Conservation (phyloP, 35 echinoderm and acorn worm genomes). For the Apostichopus japonicus region DNA sequence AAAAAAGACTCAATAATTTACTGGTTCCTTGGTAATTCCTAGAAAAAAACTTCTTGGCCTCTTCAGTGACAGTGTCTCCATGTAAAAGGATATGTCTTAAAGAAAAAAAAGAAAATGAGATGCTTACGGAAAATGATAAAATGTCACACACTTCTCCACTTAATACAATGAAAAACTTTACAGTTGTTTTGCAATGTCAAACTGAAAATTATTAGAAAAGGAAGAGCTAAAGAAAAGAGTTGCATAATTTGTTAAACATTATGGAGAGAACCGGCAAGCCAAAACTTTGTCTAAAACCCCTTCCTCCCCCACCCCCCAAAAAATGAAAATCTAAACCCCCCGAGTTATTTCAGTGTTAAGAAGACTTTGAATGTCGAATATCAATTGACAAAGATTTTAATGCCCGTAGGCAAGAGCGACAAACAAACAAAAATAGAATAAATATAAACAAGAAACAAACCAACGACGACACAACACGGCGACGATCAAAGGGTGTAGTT, state of each 20-base stretch:
- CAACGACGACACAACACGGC: no score
- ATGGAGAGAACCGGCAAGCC: slow-evolving; percentile 20
- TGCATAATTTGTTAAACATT: slow-evolving; percentile 29
- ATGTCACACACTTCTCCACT: slow-evolving; percentile 61
- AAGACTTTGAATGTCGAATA: no score
- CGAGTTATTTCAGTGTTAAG: no score
- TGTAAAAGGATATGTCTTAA: not conserved
- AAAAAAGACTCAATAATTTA: slow-evolving; percentile 23
- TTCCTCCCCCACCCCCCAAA: no score
- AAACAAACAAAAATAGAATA: no score
- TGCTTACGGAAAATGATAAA: slow-evolving; percentile 59
- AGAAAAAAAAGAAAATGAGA: not conserved
- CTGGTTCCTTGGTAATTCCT: slow-evolving; percentile 40
- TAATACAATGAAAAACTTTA: slow-evolving; percentile 65
- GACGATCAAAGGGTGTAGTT: not conserved
- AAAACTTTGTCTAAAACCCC: not conserved
- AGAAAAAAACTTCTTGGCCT: not conserved
- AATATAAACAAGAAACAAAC: no score
- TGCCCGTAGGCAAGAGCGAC: no score
- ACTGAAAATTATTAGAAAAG: not conserved
- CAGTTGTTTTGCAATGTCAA: slow-evolving; percentile 4
- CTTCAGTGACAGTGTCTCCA: not conserved
- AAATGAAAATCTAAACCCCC: not conserved
- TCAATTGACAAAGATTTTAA: no score
- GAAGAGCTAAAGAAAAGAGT: slow-evolving; percentile 18